phyloP scores from a whole-genome alignment of 1,140 invertebrate species.

The Whitmania pigra region DNA sequence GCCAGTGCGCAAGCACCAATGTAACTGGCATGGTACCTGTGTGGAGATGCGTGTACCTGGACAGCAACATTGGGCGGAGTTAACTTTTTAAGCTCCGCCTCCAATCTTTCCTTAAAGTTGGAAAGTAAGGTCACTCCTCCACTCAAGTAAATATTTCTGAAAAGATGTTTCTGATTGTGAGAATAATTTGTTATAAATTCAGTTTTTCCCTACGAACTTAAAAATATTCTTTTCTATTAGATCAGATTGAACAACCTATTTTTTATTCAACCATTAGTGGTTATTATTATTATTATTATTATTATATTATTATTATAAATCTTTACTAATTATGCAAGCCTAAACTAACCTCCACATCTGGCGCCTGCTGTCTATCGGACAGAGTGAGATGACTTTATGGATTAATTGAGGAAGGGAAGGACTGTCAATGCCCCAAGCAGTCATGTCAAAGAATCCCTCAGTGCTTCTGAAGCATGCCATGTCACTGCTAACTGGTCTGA shows the following conservation, averaged over 20 bases:
- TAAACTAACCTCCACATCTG: slow-evolving; percentile 42
- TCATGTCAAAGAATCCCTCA: slow-evolving; percentile 54
- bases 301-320: background rate
- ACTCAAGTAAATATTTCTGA: slow-evolving; percentile 46
- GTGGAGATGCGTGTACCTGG: slow-evolving; percentile 50
- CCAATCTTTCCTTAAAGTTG: slow-evolving; percentile 50
- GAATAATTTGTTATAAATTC: background rate
- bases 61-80: slow-evolving; percentile 50
- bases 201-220: slow-evolving; percentile 15
- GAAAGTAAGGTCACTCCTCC: slow-evolving; percentile 52
- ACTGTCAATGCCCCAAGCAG: slow-evolving; percentile 52
- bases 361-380: slow-evolving; percentile 48
- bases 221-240: too few relatives aligned
- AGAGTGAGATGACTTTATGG: slow-evolving; percentile 48
- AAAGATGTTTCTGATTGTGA: background rate
- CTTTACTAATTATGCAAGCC: background rate
- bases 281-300: background rate
- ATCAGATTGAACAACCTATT: too few relatives aligned
- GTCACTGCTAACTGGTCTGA: slow-evolving; percentile 38
- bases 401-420: slow-evolving; percentile 51
- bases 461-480: slow-evolving; percentile 46
- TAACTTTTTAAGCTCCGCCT: slow-evolving; percentile 48
- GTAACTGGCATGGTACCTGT: slow-evolving; percentile 51
- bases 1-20: slow-evolving; percentile 50
- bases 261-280: background rate